phyloP scores from a whole-genome alignment of 2,797 vertebrate genomes.

The Mormyrops boulengeri region DNA sequence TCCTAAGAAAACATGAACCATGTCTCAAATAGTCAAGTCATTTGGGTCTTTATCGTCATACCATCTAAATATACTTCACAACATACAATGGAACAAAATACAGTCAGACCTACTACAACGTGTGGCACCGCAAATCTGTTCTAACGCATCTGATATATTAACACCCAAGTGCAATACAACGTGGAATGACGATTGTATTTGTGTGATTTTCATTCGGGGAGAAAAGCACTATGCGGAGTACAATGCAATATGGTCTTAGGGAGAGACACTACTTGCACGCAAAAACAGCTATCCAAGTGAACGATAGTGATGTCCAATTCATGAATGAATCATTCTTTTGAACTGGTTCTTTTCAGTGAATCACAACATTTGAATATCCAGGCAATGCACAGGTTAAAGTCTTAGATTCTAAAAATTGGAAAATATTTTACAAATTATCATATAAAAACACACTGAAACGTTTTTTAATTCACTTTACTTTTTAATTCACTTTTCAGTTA shows the following conservation, averaged over 20 bases:
- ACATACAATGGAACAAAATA: background rate
- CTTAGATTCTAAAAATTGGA: background rate
- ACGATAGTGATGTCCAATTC: background rate
- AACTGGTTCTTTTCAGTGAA: background rate
- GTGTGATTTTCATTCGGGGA: background rate
- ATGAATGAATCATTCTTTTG: background rate
- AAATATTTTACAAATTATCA: background rate
- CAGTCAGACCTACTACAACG: background rate
- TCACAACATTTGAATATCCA: background rate
- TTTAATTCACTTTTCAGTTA: background rate
- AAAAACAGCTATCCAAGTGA: background rate
- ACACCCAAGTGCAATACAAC: background rate
- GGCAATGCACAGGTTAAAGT: background rate
- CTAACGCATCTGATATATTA: background rate
- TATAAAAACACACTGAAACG: background rate
- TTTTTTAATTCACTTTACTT: background rate
- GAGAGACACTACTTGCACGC: background rate
- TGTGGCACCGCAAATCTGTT: background rate
- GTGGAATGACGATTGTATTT: background rate
- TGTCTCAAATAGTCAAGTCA: background rate
- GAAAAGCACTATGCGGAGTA: background rate
- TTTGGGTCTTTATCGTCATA: background rate
- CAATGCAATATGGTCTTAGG: background rate
- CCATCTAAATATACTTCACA: background rate
- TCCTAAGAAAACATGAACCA: background rate